Evolutionary conservation across 30 jellyfish, hydroid and myxozoan genomes (phyloP), one percentile per base, ranked within the genome.

Genomic region (Catostylus mosaicus): DNA sequence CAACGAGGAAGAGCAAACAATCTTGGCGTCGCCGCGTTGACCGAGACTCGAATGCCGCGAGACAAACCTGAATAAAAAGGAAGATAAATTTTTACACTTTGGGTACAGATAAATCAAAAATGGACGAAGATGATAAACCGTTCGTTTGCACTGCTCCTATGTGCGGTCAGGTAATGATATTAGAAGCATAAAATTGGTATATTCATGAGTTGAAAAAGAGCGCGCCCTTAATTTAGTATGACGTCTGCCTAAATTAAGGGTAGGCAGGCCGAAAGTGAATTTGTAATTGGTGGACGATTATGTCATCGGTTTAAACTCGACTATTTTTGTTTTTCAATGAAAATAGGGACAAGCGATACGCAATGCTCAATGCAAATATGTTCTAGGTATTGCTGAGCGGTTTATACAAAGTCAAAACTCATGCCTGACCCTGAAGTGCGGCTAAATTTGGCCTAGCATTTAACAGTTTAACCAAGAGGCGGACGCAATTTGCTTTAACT

Each of bases 41-140:
- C 23, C 16, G 16, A 65, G 9, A 30, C 51, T 6, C 56, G 47
- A n/a, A n/a, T 30, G 37, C 43, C 47, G 43, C 40, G n/a, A 27
- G 16, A 30, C 5, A 32, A 65, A 32, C 59, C 12, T 6, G 8
- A 14, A 11, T 11, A 56, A 34, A 65, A 31, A 18, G 59, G 50
- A 62, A 12, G 12, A 32, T 22, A 7, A 33, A 65, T 56, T 38
- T n/a, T 16, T 37, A 18, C 3, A 3, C 24, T 23, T 4, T 3
- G 30, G 47, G 50, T 3, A 9, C n/a, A 34, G 16, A 1, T 45
- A 40, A 24, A 16, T 14, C 30, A 72, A 30, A 56, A 32, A 82
- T 82, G 92, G 92, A 82, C 23, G 66, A 71, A 9, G 88, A 84
- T 45, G 95, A 84, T 56, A 84, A 84, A 48, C 95, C 95, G 10